Conservation (phyloP, 2,797 vertebrate species). For the Notoglanidium macrostoma region DNA sequence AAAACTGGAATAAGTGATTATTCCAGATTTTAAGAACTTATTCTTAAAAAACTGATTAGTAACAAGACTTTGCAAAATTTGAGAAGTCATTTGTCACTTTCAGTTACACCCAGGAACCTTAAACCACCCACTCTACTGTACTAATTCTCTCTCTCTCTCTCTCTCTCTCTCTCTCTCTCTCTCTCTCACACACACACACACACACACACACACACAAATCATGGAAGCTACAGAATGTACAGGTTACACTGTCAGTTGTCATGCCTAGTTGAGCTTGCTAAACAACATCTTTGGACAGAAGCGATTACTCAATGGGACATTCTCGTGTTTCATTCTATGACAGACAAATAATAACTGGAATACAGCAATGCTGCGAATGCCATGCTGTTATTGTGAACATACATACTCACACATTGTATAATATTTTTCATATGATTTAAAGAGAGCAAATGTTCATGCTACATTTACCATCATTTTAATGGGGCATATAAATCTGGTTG, state of each 20-base stretch:
- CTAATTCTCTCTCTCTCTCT: not conserved
- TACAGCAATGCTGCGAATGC: not conserved
- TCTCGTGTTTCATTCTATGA: slow-evolving; percentile 5
- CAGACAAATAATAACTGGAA: not conserved
- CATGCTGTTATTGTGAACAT: not conserved
- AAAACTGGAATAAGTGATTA: not conserved
- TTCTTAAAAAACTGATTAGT: not conserved
- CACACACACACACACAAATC: slow-evolving; percentile 38
- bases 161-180: slow-evolving; percentile 11
- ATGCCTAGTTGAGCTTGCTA: slow-evolving; percentile 28
- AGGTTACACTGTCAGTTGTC: slow-evolving; percentile 39
- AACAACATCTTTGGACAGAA: not conserved
- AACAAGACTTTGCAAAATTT: not conserved
- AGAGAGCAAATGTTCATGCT: not conserved
- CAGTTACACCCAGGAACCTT: slow-evolving; percentile 1
- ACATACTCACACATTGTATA: not conserved
- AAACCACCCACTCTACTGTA: not conserved
- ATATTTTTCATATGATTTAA: not conserved
- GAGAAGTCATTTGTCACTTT: not conserved
- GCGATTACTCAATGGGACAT: not conserved
- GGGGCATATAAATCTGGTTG: not conserved
- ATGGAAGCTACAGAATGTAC: slow-evolving; percentile 37
- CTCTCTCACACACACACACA: not conserved
- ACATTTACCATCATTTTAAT: not conserved
- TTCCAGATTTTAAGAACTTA: too few relatives aligned